These are phyloP conservation scores for Zosterops hypoxanthus DNA, from an alignment of 2,113 vertebrate species.

Conservation along the genomic window DNA sequence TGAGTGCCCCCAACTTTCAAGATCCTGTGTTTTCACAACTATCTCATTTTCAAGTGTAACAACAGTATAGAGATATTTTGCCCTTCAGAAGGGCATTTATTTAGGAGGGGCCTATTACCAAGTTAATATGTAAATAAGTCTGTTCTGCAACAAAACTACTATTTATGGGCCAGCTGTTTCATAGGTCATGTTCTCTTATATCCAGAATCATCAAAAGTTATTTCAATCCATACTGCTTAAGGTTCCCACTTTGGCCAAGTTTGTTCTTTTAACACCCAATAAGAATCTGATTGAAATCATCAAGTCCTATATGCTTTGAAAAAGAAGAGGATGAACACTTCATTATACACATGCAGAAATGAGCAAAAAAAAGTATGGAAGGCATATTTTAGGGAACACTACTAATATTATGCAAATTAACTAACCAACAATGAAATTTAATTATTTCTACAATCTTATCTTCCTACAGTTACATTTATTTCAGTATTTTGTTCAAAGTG, in stretches of 20 bases:
- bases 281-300: background rate
- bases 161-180: background rate
- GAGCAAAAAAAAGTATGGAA: background rate
- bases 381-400: background rate
- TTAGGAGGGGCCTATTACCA: background rate
- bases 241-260: background rate
- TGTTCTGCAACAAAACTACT: background rate
- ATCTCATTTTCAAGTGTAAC: background rate
- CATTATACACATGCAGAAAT: background rate
- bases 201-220: background rate
- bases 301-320: background rate
- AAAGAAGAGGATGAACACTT: background rate
- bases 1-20: background rate
- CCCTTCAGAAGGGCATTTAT: background rate
- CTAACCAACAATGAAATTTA: background rate
- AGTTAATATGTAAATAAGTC: background rate
- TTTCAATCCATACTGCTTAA: background rate
- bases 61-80: background rate
- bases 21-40: background rate
- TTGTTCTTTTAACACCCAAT: background rate
- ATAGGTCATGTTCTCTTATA: rapidly evolving
- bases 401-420: background rate
- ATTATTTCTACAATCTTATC: background rate
- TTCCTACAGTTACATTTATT: background rate
- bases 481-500: background rate